Conservation (phyloP, 30 jellyfish, hydroid and myxozoan species). For the Pelagia noctiluca region DNA sequence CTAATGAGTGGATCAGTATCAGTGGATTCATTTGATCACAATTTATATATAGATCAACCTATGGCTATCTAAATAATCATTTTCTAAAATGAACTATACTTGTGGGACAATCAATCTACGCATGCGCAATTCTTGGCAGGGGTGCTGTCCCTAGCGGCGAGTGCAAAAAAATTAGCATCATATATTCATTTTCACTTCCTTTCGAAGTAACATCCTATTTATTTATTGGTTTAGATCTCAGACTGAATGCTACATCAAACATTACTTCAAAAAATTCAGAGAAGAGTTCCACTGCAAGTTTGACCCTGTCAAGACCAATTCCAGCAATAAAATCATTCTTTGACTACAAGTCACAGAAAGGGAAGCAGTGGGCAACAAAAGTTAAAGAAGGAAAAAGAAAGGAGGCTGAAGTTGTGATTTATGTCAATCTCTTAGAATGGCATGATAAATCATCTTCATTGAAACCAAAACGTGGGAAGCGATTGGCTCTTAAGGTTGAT, state of each 20-base stretch:
- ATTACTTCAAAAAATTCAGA: neutral
- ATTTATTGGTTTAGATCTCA: conserved; percentile 1
- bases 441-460: conserved; percentile 1
- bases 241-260: conserved; percentile 5
- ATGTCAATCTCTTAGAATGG: conserved; percentile 3
- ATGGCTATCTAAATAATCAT: no score
- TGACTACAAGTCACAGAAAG: conserved; percentile 5
- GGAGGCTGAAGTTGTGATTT: conserved; percentile 6
- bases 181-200: conserved; percentile 1
- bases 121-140: no score
- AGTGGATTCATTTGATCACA: no score
- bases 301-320: conserved; percentile 1
- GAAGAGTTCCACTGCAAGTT: conserved; percentile 6
- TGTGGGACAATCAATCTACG: no score
- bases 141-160: no score
- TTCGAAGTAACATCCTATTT: neutral
- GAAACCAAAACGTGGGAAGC: conserved; percentile 8
- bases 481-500: conserved; percentile 1
- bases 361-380: conserved; percentile 8
- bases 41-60: no score
- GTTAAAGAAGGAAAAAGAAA: neutral
- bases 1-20: no score
- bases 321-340: conserved; percentile 2
- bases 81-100: no score
- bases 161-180: conserved; percentile 1